Evolutionary conservation across 2,797 vertebrate genomes (phyloP).

Genomic region (Leucoraja ocellata): DNA sequence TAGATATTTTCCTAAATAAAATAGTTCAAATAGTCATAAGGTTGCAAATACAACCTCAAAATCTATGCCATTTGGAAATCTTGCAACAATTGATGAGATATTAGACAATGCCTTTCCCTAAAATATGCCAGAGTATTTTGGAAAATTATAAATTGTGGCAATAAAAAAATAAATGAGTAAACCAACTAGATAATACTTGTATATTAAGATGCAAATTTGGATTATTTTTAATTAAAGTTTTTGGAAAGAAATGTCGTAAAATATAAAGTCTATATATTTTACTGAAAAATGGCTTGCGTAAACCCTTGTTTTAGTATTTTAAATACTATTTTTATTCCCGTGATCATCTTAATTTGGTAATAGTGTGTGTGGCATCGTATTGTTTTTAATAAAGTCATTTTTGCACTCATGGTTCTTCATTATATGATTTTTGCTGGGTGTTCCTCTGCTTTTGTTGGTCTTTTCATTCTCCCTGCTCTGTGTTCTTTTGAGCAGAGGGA

Average conservation of each 20-base stretch:
- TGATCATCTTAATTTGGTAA: not conserved
- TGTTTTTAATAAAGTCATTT: not conserved
- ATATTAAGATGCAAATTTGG: not conserved
- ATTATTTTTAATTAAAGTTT: not conserved
- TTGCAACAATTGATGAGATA: not conserved
- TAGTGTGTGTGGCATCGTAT: not conserved
- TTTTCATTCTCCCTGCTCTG: not conserved
- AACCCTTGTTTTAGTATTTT: not conserved
- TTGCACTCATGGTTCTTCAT: not conserved
- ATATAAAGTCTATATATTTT: not conserved
- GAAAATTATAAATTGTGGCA: not conserved
- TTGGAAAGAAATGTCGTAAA: not conserved
- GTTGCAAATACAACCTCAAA: not conserved
- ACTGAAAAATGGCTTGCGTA: not conserved
- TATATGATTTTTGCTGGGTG: not conserved
- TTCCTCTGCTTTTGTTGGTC: not conserved
- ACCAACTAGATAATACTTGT: not conserved
- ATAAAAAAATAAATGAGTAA: not conserved
- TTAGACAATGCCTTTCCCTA: not conserved
- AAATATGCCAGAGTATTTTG: not conserved
- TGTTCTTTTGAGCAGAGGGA: not conserved
- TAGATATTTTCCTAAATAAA: not conserved
- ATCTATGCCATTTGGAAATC: not conserved
- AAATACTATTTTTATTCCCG: not conserved
- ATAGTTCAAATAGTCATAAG: not conserved